These are phyloP conservation scores for Lasiommata megera DNA, from an alignment of 2,888 invertebrate species.

Conservation along the genomic window DNA sequence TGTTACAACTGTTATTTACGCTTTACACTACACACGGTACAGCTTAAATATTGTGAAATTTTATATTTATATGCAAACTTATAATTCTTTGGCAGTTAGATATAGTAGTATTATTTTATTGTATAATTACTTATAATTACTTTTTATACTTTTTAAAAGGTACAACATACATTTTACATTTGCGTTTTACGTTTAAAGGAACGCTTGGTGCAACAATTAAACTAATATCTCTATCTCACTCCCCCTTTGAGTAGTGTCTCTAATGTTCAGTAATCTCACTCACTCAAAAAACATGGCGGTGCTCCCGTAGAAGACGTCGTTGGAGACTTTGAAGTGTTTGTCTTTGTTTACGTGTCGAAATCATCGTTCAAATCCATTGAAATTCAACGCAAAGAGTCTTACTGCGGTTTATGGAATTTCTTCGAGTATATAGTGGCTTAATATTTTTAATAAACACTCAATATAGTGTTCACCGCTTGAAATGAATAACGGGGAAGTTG, in stretches of 20 bases:
- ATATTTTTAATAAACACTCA: slow-evolving; percentile 39
- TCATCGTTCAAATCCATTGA: slow-evolving; percentile 27
- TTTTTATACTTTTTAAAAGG: no score
- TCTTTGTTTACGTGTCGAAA: slow-evolving; percentile 80
- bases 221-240: slow-evolving; percentile 14
- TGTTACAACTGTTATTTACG: no score
- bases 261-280: slow-evolving; percentile 39
- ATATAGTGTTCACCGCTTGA: slow-evolving; percentile 44
- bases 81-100: no score
- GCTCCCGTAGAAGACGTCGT: slow-evolving; percentile 53
- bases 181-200: slow-evolving; percentile 3
- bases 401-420: slow-evolving; percentile 61
- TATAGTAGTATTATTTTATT: no score
- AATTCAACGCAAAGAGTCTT: slow-evolving; percentile 27
- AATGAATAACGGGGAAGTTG: slow-evolving; percentile 79
- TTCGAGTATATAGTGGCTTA: slow-evolving; percentile 43
- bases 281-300: slow-evolving; percentile 69
- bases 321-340: slow-evolving; percentile 60
- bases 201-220: background rate
- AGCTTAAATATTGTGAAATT: no score
- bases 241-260: background rate
- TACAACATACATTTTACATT: no score
- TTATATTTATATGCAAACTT: no score
- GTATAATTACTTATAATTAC: no score
- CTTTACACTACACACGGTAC: no score